Base-by-base conservation (phyloP, 1,140 invertebrate species). In the Pseudomyrmex gracilis region DNA sequence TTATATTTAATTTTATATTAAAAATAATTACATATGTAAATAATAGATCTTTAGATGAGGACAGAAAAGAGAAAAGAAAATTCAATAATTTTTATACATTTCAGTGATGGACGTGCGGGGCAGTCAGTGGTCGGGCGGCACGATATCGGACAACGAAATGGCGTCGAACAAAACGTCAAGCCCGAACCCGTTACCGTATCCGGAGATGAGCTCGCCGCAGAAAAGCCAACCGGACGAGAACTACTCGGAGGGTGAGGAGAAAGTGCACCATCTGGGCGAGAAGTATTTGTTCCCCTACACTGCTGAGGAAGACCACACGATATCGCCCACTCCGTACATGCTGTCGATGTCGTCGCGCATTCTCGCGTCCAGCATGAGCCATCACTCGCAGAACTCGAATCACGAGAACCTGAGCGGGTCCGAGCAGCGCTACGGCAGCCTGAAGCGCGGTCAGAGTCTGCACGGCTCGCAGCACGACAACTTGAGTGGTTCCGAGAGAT, bases 281-380 rank as follows among this genome's bases (percentile, higher is more conserved):
- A 97, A 97, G 93, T 97, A 97, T 92, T 92, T 96, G 68, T 97
- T 97, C 87, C 97, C 97, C 0, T 97, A 97, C 87, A 97, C 96
- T 45, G 95, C 94, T 2, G 94, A 95, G 74, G 95, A 95, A 82
- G 95, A 95, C 82, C 95, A 95, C 70, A 91, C 95, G 13, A 90
- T 93, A 20, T 94, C 94, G 17, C 93, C 94, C 8, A 94, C 95
- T 2, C 94, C 95, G 13, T 95, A 95, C 91, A 91, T 94, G 88
- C 71, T 95, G 51, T 87, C 94, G 2, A 93, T 91, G 93, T 94
- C 88, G 85, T 94, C 93, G 58, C 84, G 93, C 9, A 94, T 94
- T 58, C 85, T 94, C 0, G 92, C 87, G 9, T 94, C 93, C 43
- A 94, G 93, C 43, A 85, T 94, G 89, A 94, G 94, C 47, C 94